Evolutionary conservation across 2,888 invertebrate genomes (phyloP), one percentile per base, ranked within the genome.

Genomic region (Apocheima hispidaria): DNA sequence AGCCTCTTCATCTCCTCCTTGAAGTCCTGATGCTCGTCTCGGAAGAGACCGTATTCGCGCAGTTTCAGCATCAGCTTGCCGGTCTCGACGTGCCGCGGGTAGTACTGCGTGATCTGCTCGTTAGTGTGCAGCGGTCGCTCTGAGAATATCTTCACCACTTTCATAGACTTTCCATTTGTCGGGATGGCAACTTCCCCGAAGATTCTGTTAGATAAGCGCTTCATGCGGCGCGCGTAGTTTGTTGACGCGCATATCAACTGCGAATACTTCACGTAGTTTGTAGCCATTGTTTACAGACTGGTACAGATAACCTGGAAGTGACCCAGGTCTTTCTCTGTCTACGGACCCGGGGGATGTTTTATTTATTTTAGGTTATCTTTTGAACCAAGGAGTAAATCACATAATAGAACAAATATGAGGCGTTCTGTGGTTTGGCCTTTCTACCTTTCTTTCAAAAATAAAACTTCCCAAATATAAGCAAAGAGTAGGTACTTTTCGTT

Each of bases 11-110:
- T 97, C 88, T 98, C 98, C 50, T 98, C 97, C 71, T 95, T 95
- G 79, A 98, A 98, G 86, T 98, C 98, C 79, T 96, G 94, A 86
- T 98, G 98, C 81, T 98, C 98, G 78, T 98, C 98, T 60, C 97
- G 94, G 84, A 93, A 98, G 4, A 98, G 88, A 0, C 98, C 98
- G 74, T 97, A 97, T 60, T 94, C 91, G 14, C 98, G 87, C 35
- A 98, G 88, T 70, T 94, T 92, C 66, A 90, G 88, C 95, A 97
- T 97, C 1, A 98, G 88, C 38, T 90, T 77, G 67, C 95, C 94
- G 0, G 96, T 96, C 84, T 98, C 96, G 1, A 95, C 93, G 79
- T 97, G 97, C 16, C 97, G 93, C 0, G 98, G 98, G 82, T 98
- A 99, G 87, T 98, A 98, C 58, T 96, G 94, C 0, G 96, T 93